Evolutionary conservation across 1,140 invertebrate species (phyloP).

Genomic region (Leptinotarsa defecta): DNA sequence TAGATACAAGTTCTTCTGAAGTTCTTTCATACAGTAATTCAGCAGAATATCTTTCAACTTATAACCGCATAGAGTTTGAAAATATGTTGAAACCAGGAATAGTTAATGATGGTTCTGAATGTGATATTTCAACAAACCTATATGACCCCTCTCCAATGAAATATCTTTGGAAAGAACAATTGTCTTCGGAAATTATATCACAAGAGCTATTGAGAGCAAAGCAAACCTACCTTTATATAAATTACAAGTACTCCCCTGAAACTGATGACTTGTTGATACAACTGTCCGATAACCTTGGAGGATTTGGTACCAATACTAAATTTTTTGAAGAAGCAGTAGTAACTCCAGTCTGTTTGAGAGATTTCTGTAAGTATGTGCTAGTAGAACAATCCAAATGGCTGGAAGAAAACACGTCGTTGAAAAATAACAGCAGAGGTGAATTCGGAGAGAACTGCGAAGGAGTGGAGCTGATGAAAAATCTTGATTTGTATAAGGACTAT

Average conservation of each 20-base stretch:
- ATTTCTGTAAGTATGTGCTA: slow-evolving; percentile 42
- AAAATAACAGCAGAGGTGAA: slow-evolving; percentile 15
- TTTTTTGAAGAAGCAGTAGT: slow-evolving; percentile 31
- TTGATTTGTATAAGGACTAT: slow-evolving; percentile 40
- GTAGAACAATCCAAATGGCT: slow-evolving; percentile 37
- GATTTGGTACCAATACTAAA: slow-evolving; percentile 40
- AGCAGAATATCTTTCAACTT: slow-evolving; percentile 26
- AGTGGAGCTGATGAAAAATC: slow-evolving; percentile 26
- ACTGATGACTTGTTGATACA: slow-evolving; percentile 37
- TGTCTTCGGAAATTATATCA: slow-evolving; percentile 30
- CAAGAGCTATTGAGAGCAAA: slow-evolving; percentile 37
- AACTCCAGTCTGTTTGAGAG: slow-evolving; percentile 42
- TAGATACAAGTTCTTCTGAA: not conserved
- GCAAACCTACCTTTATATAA: slow-evolving; percentile 28
- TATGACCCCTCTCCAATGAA: slow-evolving; percentile 33
- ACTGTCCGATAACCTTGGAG: slow-evolving; percentile 39
- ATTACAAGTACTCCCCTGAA: slow-evolving; percentile 36
- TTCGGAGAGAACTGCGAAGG: slow-evolving; percentile 35
- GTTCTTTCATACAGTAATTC: not conserved
- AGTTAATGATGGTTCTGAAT: not conserved
- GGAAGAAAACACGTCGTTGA: slow-evolving; percentile 25
- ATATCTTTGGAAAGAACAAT: slow-evolving; percentile 40
- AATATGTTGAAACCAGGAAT: not conserved
- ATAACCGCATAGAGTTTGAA: slow-evolving; percentile 26
- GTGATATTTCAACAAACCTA: slow-evolving; percentile 14